Conservation (phyloP, 2,797 vertebrate species). For the Streptopelia turtur region DNA sequence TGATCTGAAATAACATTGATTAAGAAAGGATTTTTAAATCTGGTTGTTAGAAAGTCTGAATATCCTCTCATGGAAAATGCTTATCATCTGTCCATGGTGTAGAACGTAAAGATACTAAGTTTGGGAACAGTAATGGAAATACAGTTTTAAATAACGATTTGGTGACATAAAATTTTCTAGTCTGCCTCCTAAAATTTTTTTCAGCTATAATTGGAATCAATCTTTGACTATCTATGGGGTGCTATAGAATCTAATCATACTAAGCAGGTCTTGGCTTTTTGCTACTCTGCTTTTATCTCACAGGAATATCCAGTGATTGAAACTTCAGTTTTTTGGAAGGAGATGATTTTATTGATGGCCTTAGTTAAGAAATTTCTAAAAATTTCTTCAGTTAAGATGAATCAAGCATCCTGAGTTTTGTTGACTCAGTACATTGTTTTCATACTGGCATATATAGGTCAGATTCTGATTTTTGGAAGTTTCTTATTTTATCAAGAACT, state of each 20-base stretch:
- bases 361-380: neutral
- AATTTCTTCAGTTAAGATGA: neutral
- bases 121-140: neutral
- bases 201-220: neutral
- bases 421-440: neutral
- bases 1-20: neutral
- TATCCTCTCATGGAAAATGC: neutral
- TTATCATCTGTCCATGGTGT: neutral
- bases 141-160: neutral
- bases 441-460: neutral
- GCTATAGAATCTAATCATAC: neutral
- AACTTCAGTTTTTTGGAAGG: neutral
- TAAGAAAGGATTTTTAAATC: neutral
- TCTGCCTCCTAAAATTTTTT: neutral
- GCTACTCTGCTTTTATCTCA: neutral
- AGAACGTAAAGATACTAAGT: neutral
- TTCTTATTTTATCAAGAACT: neutral
- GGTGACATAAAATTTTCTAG: neutral
- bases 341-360: neutral
- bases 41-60: neutral
- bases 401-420: neutral
- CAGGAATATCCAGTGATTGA: neutral
- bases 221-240: neutral
- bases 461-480: neutral
- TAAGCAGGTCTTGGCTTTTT: neutral